Base-by-base conservation (phyloP, 2,113 vertebrate genomes). In the Podarcis muralis region DNA sequence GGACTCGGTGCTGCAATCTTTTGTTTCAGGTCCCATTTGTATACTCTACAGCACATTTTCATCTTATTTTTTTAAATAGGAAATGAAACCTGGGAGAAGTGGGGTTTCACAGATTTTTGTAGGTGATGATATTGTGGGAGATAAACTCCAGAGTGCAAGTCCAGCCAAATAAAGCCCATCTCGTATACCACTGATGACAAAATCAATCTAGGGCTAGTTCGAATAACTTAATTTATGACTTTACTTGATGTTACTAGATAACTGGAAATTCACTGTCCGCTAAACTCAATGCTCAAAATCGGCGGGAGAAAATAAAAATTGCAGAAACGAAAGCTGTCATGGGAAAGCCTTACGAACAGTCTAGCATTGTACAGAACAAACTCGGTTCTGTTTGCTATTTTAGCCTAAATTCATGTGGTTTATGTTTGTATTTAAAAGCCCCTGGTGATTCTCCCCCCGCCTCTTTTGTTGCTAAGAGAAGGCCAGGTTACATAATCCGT, bases 231-330 rank as follows among this genome's bases (percentile, higher is more conserved):
- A 71, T 83, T 85, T 86, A 82, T 80, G 78, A 32, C 5, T 78
- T 83, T 72, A 90, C 90, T 79, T 88, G 7, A 85, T 74, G 76
- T 83, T 74, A 91, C n/a, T 35, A 91, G 30, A 79, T 53, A 93
- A 87, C 25, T 92, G 80, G 83, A 91, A 92, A 89, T 86, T 90
- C 43, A 86, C 65, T 86, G 57, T 74, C 69, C 86, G 43, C 40
- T 90, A 9, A 76, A 66, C 18, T 25, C 11, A 89, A 87, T 91
- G 16, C 30, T 89, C n/a, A 87, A 48, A 87, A 78, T 78, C 3
- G 32, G 48, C 53, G 16, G 40, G 40, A n/a, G 43, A 85, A 94
- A 92, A 92, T n/a, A 69, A 89, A 93, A 12, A 81, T 40, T 77
- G n/a, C 68, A 87, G 71, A 69, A 82, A 74, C 18, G 12, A 0